phyloP scores from a whole-genome alignment of 2,113 vertebrate species.

The Ailurus styani region DNA sequence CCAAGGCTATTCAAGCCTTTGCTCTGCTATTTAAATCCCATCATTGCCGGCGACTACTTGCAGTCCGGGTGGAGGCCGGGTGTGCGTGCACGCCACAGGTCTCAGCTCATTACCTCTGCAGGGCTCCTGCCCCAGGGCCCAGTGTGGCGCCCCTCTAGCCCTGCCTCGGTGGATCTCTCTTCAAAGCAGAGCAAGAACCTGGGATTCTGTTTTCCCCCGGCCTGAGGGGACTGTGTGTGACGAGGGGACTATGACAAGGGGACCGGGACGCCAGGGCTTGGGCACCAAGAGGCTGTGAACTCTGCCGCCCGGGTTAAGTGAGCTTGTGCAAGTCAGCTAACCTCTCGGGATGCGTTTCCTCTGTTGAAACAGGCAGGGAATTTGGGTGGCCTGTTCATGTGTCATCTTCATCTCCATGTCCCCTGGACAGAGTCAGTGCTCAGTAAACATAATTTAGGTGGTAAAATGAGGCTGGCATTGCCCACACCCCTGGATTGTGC shows the following conservation, averaged over 20 bases:
- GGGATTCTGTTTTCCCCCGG: not conserved
- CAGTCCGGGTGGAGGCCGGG: not conserved
- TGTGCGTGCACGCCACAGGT: not conserved
- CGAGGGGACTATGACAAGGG: not conserved
- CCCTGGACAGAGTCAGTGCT: not conserved
- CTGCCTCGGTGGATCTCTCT: not conserved
- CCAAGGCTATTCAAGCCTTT: not conserved
- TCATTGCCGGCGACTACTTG: constrained; percentile 31
- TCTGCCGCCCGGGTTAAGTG: not conserved
- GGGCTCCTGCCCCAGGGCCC: not conserved
- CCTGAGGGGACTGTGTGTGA: not conserved
- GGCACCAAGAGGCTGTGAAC: not conserved
- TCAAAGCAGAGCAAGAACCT: not conserved
- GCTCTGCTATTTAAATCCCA: constrained; percentile 50
- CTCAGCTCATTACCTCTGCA: not conserved
- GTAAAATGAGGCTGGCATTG: not conserved
- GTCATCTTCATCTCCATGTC: not conserved
- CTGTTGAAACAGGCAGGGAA: not conserved
- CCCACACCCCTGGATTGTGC: not conserved
- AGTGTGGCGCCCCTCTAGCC: not conserved
- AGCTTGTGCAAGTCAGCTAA: not conserved
- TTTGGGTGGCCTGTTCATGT: not conserved
- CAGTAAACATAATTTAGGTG: not conserved
- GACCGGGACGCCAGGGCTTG: not conserved
- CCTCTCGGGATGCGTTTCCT: not conserved